Base-by-base conservation (phyloP, 2,113 vertebrate species). In the Galbula dea region DNA sequence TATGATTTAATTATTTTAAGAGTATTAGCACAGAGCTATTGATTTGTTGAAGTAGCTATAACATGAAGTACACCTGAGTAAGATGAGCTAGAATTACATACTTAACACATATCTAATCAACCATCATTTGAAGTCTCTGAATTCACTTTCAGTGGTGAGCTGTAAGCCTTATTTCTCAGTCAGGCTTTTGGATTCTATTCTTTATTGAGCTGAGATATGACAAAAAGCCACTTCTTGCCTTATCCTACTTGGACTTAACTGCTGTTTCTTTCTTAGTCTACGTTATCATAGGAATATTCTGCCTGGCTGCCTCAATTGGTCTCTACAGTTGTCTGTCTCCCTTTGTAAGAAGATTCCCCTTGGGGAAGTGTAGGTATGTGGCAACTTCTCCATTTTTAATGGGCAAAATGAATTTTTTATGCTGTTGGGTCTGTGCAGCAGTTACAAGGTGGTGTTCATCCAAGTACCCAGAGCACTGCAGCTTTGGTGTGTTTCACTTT, bases 251-350 rank as follows among this genome's bases (percentile, higher is more conserved):
- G 62, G 26, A 61, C 89, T 94, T 65, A 83, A n/a, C 12, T 61
- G 3, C 39, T 51, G 55, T 91, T 73, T 39, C 72, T 69, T 46
- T 68, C 30, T 19, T 89, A 99, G 99, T 99, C 59, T 98, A 99
- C 13, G 97, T 98, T 95, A 98, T 99, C 88, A 99, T 99, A 13
- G 98, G 94, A 24, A 98, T 99, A 92, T 99, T 99, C 98, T 99
- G 99, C 86, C 74, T 99, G 97, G 98, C 98, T 34, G 99, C 99
- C 7, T 98, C 99, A 9, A 98, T 99, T 4, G 98, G 99, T 32
- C 98, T 99, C 58, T 99, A 99, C 96, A 99, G 99, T 96, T 99
- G 99, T 46, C 97, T 99, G 72, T 98, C 98, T 78, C 99, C 99
- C 2, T 98, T 99, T 5, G 98, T 99, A 46, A 97, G 98, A 93